phyloP scores from a whole-genome alignment of 2,113 vertebrate genomes.

The Hiodon tergisus region DNA sequence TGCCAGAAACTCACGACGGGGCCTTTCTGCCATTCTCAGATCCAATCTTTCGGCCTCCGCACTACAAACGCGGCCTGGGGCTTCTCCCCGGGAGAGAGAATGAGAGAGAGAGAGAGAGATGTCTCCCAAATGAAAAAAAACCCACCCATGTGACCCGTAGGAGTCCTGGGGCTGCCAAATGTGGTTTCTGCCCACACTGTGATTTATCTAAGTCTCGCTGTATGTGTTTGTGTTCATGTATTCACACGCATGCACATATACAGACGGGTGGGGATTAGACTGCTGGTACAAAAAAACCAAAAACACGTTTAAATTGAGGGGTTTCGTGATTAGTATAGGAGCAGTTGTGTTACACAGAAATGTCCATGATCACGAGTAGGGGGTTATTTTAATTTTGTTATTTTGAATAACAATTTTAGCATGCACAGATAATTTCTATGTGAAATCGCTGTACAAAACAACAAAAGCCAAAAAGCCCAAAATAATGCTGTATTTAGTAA shows the following conservation, averaged over 20 bases:
- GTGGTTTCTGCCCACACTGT: slow-evolving; percentile 42
- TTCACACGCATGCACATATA: background rate
- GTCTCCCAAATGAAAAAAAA: slow-evolving; percentile 42
- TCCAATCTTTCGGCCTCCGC: slow-evolving; percentile 41
- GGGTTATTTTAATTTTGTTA: too few relatives aligned
- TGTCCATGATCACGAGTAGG: too few relatives aligned
- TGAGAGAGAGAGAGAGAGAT: slow-evolving; percentile 25
- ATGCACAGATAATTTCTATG: too few relatives aligned
- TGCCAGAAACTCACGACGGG: slow-evolving; percentile 51
- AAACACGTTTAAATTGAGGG: background rate
- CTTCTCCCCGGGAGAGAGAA: slow-evolving; percentile 43
- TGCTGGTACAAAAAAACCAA: too few relatives aligned
- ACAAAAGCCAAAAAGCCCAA: too few relatives aligned
- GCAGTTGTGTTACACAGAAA: too few relatives aligned
- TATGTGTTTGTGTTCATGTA: background rate
- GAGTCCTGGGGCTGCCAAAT: slow-evolving; percentile 39
- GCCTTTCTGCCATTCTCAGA: slow-evolving; percentile 51
- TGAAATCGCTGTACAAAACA: too few relatives aligned
- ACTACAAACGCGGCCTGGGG: slow-evolving; percentile 49
- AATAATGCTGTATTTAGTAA: too few relatives aligned
- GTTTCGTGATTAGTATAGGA: background rate
- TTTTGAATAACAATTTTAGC: too few relatives aligned
- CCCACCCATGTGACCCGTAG: slow-evolving; percentile 34
- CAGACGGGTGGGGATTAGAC: background rate
- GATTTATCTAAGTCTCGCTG: slow-evolving; percentile 45